Evolutionary conservation across 2,888 invertebrate genomes (phyloP), one percentile per base, ranked within the genome.

Genomic region (Hirudinaria manillensis): DNA sequence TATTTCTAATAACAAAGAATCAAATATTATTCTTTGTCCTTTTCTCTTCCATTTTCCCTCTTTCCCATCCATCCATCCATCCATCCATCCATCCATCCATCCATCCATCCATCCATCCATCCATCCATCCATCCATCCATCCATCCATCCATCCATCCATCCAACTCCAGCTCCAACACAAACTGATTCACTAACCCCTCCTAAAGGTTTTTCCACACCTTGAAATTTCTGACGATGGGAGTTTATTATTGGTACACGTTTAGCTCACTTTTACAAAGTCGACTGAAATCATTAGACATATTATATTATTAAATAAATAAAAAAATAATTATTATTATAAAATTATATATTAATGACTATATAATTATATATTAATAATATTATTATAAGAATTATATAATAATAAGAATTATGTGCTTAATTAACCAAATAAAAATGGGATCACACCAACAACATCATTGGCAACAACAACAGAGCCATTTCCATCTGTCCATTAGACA

Each of bases 21-120:
- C n/a, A n/a, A n/a, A n/a, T n/a, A n/a, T n/a, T n/a, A n/a, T n/a
- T n/a, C n/a, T n/a, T n/a, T n/a, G n/a, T n/a, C n/a, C n/a, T n/a
- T n/a, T n/a, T n/a, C n/a, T n/a, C n/a, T n/a, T n/a, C n/a, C n/a
- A n/a, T n/a, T n/a, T n/a, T n/a, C n/a, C n/a, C n/a, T n/a, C n/a
- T n/a, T n/a, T n/a, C n/a, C 34, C 68, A 34, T 24, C 36, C 68
- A 34, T 68, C 36, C 68, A 68, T 68, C 36, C 68, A 68, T 24
- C 36, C 68, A 68, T 68, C 68, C 68, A 68, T 68, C 36, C n/a
- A 68, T 24, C 36, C 68, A 68, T 68, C 36, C 36, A 68, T 68
- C 36, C 36, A 27, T 68, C 36, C 29, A 32, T 68, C 36, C 68
- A 68, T 10, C 36, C 68, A 68, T 68, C 36, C 36, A 4, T 70